Percentiles rank a stretch among this genome's conserved stretches.
These are phyloP conservation scores for Dione vanillae DNA, from an alignment of 2,888 invertebrate species.

Conservation along the genomic window DNA sequence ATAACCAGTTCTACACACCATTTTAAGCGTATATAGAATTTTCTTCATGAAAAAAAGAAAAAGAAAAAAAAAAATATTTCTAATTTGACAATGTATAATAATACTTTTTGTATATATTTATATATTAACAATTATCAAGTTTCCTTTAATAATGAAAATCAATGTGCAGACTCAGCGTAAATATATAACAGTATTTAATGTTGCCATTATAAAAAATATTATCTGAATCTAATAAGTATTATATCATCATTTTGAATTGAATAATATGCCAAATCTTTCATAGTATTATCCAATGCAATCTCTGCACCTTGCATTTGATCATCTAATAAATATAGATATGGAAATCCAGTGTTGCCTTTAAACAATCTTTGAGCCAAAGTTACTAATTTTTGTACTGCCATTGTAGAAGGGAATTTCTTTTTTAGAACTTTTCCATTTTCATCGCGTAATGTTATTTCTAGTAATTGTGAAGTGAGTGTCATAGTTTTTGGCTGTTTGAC, in stretches of 20 bases:
- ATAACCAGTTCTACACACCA: conserved; percentile 15
- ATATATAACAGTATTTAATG: conserved; percentile 41
- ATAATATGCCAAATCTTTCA: conserved; percentile 92
- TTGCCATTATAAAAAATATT: conserved; percentile 55
- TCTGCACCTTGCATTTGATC: conserved; percentile 86
- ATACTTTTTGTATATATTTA: neutral
- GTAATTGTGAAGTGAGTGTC: conserved; percentile 88
- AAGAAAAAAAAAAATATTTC: neutral
- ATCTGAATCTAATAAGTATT: conserved; percentile 88
- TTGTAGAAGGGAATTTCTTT: conserved; percentile 90
- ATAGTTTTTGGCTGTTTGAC: conserved; percentile 76
- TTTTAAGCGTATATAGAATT: neutral
- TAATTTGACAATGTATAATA: conserved; percentile 4
- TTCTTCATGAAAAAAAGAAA: neutral
- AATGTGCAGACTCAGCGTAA: conserved; percentile 3
- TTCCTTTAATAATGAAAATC: neutral
- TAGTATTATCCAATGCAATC: conserved; percentile 91
- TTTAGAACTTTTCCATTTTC: conserved; percentile 84
- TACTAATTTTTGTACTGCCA: conserved; percentile 92
- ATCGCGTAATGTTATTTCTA: conserved; percentile 82
- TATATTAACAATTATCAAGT: neutral
- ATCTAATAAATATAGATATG: conserved; percentile 81
- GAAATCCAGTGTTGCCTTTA: conserved; percentile 68
- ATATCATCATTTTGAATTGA: conserved; percentile 93
- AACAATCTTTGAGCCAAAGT: conserved; percentile 92